A percentile compares a stretch with the other conserved stretches of the same genome.
phyloP scores from a whole-genome alignment of 1,140 invertebrate species.

The Asobara japonica region DNA sequence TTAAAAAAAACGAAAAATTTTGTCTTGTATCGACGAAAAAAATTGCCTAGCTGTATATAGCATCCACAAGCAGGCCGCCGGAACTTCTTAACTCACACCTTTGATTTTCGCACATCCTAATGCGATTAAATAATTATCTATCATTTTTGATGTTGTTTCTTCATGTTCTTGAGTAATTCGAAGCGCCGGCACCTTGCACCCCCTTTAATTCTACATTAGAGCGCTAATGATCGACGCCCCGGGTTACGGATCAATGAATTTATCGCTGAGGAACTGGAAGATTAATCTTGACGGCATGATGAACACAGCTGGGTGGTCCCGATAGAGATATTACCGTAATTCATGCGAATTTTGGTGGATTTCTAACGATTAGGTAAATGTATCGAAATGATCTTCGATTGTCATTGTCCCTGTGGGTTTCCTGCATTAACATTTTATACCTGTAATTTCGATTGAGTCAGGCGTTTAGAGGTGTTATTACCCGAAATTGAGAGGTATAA shows the following conservation, averaged over 20 bases:
- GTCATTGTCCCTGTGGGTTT: not conserved
- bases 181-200: not conserved
- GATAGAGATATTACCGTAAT: not conserved
- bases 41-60: no score
- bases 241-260: conserved; percentile 5
- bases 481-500: not conserved
- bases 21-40: no score
- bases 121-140: not conserved
- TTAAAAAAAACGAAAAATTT: no score
- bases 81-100: not conserved
- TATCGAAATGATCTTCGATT: not conserved
- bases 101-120: not conserved
- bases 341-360: not conserved
- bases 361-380: not conserved
- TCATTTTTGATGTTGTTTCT: not conserved
- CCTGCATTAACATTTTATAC: not conserved
- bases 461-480: not conserved
- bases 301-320: not conserved
- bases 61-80: no score
- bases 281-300: not conserved
- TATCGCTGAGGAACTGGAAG: not conserved
- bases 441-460: not conserved
- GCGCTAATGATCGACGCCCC: conserved; percentile 1
- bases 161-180: not conserved
- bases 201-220: not conserved